Percentiles rank a stretch among this genome's conserved stretches.
These are phyloP conservation scores for Heliconius sara DNA, from an alignment of 2,888 invertebrate species.

Conservation along the genomic window DNA sequence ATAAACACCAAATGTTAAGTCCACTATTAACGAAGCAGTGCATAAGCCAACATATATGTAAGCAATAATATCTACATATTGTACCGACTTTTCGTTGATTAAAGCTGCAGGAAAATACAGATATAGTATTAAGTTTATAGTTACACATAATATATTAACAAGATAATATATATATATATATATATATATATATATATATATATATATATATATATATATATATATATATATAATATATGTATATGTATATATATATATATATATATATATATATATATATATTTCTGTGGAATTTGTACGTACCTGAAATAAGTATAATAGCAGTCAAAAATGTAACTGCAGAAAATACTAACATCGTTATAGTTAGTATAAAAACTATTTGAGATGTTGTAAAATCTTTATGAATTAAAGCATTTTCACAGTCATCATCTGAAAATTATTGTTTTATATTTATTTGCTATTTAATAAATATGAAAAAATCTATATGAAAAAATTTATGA, in stretches of 20 bases:
- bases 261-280: too few species aligned
- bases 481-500: neutral
- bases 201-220: too few species aligned
- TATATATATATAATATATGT: too few species aligned
- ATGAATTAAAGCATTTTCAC: slow-evolving; percentile 46
- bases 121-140: neutral
- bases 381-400: slow-evolving; percentile 54
- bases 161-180: too few species aligned
- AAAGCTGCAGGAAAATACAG: slow-evolving; percentile 52
- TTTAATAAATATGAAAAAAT: too few species aligned
- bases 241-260: too few species aligned
- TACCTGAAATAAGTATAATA: slow-evolving; percentile 56
- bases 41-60: slow-evolving; percentile 56
- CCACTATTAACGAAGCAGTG: slow-evolving; percentile 58
- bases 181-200: too few species aligned
- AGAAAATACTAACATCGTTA: slow-evolving; percentile 55
- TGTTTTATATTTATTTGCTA: neutral
- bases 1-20: slow-evolving; percentile 60
- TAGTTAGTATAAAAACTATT: slow-evolving; percentile 59
- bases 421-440: slow-evolving; percentile 55
- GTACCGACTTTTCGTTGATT: slow-evolving; percentile 46
- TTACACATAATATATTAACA: too few species aligned
- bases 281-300: neutral
- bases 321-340: slow-evolving; percentile 54
- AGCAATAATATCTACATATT: slow-evolving; percentile 53